Conservation (phyloP, 1,140 invertebrate genomes). For the roundworm (Caenorhabditis elegans) region WBcel235 BX284605.5:14270501-14271000, state of each 20-base stretch:
- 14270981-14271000: no score
- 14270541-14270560: not conserved
- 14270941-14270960: no score
- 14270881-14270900: no score
- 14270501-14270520: not conserved
- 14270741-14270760: not conserved
- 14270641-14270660: not conserved
- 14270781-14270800: no score
- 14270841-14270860: no score
- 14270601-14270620: not conserved
- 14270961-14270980: no score
- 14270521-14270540: not conserved
- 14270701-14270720: not conserved
- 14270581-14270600: not conserved
- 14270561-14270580: not conserved
- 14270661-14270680: not conserved
- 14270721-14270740: not conserved
- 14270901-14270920: no score
- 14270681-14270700: not conserved
- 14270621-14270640: not conserved
- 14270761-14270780: conserved; percentile 21
- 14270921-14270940: no score
- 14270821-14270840: no score
- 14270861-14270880: no score
- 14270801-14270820: no score